These are phyloP conservation scores for Xenopus laevis DNA, from an alignment of 2,113 vertebrate species.

Conservation along the genomic window DNA sequence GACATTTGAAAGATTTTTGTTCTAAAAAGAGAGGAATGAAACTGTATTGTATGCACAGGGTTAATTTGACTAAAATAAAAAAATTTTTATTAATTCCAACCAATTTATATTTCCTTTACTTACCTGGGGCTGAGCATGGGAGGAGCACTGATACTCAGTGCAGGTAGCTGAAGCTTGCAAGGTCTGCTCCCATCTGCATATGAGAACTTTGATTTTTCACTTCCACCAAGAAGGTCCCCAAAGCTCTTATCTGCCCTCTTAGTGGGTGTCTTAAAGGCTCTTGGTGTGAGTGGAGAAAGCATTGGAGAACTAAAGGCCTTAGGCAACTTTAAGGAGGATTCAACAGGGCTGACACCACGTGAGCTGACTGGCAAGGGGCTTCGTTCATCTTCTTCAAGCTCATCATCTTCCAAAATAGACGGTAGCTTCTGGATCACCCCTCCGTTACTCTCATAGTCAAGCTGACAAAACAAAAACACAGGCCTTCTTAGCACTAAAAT, in stretches of 20 bases:
- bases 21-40: too few species aligned
- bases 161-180: constrained; percentile 69
- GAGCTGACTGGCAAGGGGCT: constrained; percentile 52
- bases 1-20: too few species aligned
- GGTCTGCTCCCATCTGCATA: constrained; percentile 49
- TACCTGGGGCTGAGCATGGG: constrained; percentile 74
- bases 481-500: too few species aligned
- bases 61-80: too few species aligned
- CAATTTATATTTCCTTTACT: background rate
- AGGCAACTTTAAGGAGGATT: constrained; percentile 62
- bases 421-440: constrained; percentile 74
- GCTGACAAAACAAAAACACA: constrained; percentile 47
- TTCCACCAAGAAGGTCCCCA: constrained; percentile 17
- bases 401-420: constrained; percentile 73
- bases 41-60: too few species aligned
- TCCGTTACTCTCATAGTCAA: constrained; percentile 73
- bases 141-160: constrained; percentile 65
- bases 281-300: constrained; percentile 67
- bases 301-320: constrained; percentile 64
- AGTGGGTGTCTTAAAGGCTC: constrained; percentile 60
- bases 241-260: constrained; percentile 48
- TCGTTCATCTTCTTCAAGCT: constrained; percentile 66
- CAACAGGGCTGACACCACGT: constrained; percentile 45
- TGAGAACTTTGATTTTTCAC: constrained; percentile 30
- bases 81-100: too few species aligned